Base-by-base conservation (phyloP, 1,140 invertebrate genomes). In the Gryon sp. region DNA sequence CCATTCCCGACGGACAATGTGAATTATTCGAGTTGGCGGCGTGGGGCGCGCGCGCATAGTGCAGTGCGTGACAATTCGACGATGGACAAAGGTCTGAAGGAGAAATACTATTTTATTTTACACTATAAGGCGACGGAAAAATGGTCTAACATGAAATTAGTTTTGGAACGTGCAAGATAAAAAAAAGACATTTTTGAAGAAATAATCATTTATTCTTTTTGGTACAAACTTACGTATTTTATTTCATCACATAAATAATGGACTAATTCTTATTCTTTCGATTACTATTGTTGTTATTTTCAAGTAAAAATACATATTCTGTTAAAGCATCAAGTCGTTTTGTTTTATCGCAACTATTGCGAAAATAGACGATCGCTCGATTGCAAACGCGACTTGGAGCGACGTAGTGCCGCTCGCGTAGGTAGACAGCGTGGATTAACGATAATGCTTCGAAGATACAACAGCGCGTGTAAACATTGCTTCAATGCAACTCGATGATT, bases 1-100 rank as follows among this genome's bases (percentile, higher is more conserved):
- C 76, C 84, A 83, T 84, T 86, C 83, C 84, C 85, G 86, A 86
- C 87, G 84, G 87, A 89, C 87, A 89, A 89, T 89, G 87, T 88
- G 85, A 89, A 89, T 88, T 88, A 87, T 88, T 88, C 82, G 85
- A 86, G 84, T 83, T 83, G 84, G 80, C 84, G 86, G 85, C 80
- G 84, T 84, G 78, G 83, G 83, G 83, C 79, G 76, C 69, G 32
- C 60, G 73, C 80, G 62, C 80, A 77, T 76, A 41, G 69, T 65
- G 40, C 50, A 36, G 59, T 12, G 34, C 43, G 62, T 50, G 76
- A 79, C 70, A 76, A 34, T 22, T 41, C 26, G 65, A 76, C 73
- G 73, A 69, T 60, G 50, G 55, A 68, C 73, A 48, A 70, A 63
- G 57, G 32, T 48, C 50, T 70, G 3, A 9, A 28, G 11, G 28